Conservation (phyloP, 2,797 vertebrate species). For the Protonibea diacanthus region DNA sequence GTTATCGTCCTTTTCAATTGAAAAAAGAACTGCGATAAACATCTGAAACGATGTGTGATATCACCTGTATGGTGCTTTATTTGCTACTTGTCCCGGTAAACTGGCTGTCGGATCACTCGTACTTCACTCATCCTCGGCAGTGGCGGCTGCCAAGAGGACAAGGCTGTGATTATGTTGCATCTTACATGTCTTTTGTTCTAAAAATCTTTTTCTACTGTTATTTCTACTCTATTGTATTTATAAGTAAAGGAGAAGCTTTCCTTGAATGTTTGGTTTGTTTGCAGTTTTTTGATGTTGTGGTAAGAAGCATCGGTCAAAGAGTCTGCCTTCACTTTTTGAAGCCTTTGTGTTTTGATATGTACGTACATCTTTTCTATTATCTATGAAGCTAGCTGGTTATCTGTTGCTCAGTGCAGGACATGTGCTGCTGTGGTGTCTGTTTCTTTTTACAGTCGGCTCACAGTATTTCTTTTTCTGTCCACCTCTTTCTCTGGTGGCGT, state of each 20-base stretch:
- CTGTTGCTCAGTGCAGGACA: not conserved
- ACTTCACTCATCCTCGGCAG: slow-evolving; percentile 21
- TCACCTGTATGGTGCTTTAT: slow-evolving; percentile 17
- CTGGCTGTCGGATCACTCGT: slow-evolving; percentile 4
- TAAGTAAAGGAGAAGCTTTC: slow-evolving; percentile 45
- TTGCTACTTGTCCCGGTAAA: not conserved
- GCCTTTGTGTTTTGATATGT: slow-evolving; percentile 66
- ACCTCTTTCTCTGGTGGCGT: not conserved
- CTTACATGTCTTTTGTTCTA: slow-evolving; percentile 60
- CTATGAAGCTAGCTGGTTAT: slow-evolving; percentile 11
- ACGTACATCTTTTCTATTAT: slow-evolving; percentile 58
- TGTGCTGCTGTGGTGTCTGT: not conserved
- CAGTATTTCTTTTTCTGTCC: not conserved
- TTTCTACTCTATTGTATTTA: slow-evolving; percentile 67
- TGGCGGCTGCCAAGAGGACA: slow-evolving; percentile 33
- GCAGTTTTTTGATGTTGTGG: slow-evolving; percentile 36
- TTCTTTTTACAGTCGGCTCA: not conserved
- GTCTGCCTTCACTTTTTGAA: slow-evolving; percentile 62
- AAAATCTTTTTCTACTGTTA: slow-evolving; percentile 71
- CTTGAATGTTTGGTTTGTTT: slow-evolving; percentile 68
- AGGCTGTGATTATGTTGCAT: slow-evolving; percentile 62
- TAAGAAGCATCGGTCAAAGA: slow-evolving; percentile 31
- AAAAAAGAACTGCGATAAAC: not conserved
- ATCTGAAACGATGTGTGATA: not conserved
- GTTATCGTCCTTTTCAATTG: not conserved